Evolutionary conservation across 2,888 invertebrate species (phyloP).

Genomic region (Bedellia somnulentella): DNA sequence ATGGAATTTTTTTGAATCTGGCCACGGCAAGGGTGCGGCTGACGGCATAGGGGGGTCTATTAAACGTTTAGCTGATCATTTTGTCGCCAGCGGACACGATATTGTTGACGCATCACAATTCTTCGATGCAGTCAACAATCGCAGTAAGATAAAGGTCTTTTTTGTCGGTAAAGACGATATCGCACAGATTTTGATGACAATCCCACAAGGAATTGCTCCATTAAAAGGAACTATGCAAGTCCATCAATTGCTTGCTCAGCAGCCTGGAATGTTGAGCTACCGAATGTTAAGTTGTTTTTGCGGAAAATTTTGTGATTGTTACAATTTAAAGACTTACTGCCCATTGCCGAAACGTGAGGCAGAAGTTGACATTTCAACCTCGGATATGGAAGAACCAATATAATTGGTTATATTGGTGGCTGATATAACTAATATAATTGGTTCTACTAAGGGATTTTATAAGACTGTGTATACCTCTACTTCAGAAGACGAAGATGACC

Average conservation of each 20-base stretch:
- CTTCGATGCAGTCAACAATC: constrained; percentile 6
- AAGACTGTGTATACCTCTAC: too few species aligned
- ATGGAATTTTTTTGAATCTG: constrained; percentile 8
- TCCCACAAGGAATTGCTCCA: constrained; percentile 2
- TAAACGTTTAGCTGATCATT: constrained; percentile 6
- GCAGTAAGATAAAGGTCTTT: constrained; percentile 1
- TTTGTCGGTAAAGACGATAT: constrained; percentile 3
- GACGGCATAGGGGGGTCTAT: constrained; percentile 9
- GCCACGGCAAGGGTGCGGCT: constrained; percentile 8
- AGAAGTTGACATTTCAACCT: too few species aligned
- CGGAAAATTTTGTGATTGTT: constrained; percentile 3
- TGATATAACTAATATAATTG: too few species aligned
- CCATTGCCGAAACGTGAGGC: too few species aligned
- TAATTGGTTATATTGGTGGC: too few species aligned
- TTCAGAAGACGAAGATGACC: too few species aligned
- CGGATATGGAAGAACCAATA: too few species aligned
- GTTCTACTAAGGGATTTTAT: too few species aligned
- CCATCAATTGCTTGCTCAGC: neutral
- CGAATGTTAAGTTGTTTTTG: constrained; percentile 5
- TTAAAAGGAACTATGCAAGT: constrained; percentile 5
- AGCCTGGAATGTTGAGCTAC: constrained; percentile 4
- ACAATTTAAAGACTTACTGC: too few species aligned
- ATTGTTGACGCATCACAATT: constrained; percentile 5
- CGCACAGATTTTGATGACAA: constrained; percentile 3
- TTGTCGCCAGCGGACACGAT: constrained; percentile 7